These are phyloP conservation scores for Parasteatoda lunata DNA, from an alignment of 2,888 invertebrate species.

Conservation along the genomic window DNA sequence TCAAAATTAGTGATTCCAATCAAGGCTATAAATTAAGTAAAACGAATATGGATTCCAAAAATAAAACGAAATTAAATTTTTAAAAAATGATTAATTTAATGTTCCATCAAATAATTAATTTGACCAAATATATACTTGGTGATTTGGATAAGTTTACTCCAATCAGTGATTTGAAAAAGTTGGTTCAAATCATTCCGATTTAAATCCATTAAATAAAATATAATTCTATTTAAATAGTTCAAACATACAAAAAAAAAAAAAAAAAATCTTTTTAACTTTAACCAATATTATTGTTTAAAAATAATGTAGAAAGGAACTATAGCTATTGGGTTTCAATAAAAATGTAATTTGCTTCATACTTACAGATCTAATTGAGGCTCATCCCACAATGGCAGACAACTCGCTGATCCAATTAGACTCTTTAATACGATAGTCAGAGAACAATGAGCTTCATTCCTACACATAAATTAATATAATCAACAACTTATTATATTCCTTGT, in stretches of 20 bases:
- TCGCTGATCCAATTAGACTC: constrained; percentile 80
- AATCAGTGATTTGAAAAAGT: no score
- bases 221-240: not conserved
- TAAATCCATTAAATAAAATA: no score
- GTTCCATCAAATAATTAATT: no score
- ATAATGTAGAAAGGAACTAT: not conserved
- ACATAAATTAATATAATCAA: constrained; percentile 68
- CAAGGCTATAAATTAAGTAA: no score
- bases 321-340: not conserved
- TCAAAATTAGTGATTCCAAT: no score
- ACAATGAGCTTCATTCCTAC: constrained; percentile 81
- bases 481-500: not conserved
- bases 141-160: no score
- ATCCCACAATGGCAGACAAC: constrained; percentile 82
- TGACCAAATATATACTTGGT: no score
- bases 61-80: no score
- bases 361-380: constrained; percentile 76
- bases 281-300: not conserved
- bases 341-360: constrained; percentile 64
- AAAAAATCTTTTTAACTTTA: not conserved
- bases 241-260: not conserved
- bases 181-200: no score
- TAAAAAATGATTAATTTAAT: no score
- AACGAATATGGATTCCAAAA: no score
- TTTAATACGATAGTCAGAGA: constrained; percentile 82